Evolutionary conservation across 2,797 vertebrate species (phyloP).

Genomic region (Rachycentron canadum): DNA sequence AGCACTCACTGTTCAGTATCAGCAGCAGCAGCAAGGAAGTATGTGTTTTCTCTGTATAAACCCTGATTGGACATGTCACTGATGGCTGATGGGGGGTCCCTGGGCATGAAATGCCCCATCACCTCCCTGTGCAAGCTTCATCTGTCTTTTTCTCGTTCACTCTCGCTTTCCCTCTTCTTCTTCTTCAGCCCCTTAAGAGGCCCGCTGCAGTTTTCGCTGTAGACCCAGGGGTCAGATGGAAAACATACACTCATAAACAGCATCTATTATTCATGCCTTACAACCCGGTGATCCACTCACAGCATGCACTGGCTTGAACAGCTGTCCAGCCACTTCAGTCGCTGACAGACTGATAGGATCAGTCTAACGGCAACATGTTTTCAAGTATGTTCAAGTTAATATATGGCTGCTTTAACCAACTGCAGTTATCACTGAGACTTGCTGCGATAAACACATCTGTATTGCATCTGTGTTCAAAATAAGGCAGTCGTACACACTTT

Average conservation of each 20-base stretch:
- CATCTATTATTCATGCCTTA: constrained; percentile 89
- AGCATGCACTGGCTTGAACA: constrained; percentile 66
- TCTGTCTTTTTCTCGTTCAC: constrained; percentile 75
- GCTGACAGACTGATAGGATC: constrained; percentile 48
- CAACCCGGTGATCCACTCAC: constrained; percentile 82
- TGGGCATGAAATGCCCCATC: constrained; percentile 77
- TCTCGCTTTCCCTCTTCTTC: constrained; percentile 34
- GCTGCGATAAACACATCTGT: constrained; percentile 75
- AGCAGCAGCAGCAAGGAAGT: constrained; percentile 27
- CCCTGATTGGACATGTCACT: constrained; percentile 86
- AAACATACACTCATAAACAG: constrained; percentile 91
- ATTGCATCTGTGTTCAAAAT: constrained; percentile 62
- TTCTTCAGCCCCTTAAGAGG: constrained; percentile 79
- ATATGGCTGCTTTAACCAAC: constrained; percentile 54
- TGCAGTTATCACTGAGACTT: constrained; percentile 41
- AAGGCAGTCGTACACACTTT: constrained; percentile 22
- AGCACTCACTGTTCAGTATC: constrained; percentile 45
- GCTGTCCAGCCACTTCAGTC: constrained; percentile 74
- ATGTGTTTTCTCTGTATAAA: constrained; percentile 61
- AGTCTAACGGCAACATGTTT: constrained; percentile 42
- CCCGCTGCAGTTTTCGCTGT: constrained; percentile 80
- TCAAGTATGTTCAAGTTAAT: constrained; percentile 47
- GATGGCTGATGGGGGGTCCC: constrained; percentile 84
- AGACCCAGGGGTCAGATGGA: constrained; percentile 91
- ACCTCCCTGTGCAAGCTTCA: constrained; percentile 76